Evolutionary conservation across 2,888 invertebrate genomes (phyloP), one percentile per base, ranked within the genome.

Genomic region (Philopedon plagiatum): DNA sequence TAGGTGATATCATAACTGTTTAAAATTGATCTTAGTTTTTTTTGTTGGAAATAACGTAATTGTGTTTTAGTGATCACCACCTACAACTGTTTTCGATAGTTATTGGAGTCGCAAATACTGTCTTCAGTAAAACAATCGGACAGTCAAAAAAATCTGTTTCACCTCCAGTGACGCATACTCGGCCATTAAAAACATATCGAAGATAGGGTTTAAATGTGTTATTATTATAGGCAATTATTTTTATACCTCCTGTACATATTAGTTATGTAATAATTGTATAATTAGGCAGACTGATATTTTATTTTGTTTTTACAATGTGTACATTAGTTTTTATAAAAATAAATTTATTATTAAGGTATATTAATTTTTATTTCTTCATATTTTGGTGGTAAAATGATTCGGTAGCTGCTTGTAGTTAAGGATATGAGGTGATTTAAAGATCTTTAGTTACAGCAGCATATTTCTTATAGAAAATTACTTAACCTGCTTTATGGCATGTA

Each of bases 71-170:
- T 79, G 91, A 92, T 76, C 91, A 90, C 80, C 92, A 93, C 0
- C 85, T 95, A 11, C 91, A 92, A 75, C 85, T 96, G 26, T 96
- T 96, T 85, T 93, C 95, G 13, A 93, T 94, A 0, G 95, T 95
- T 51, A 93, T 95, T 73, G 91, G 91, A 70, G 89, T 95, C 76
- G 94, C 95, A 1, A 95, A 96, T 86, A 88, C 91, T 0, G 86
- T 94, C 83, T 93, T 94, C 82, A 90, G 91, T 63, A 89, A 89
- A 79, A 88, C 88, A 5, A 88, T 89, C 74, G 85, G 87, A 7
- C 44, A 66, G 21, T 54, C 51, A 32, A 54, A 54, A 13, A 54
- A 54, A 54, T 5, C 51, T 29, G 3, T 18, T 32, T 11, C 51
- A 29, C 29, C 29, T 54, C 29, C 29, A 29, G 51, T 29, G 15